Conservation (phyloP, 2,113 vertebrate genomes). For the Cryptomyrus ogoouensis region DNA sequence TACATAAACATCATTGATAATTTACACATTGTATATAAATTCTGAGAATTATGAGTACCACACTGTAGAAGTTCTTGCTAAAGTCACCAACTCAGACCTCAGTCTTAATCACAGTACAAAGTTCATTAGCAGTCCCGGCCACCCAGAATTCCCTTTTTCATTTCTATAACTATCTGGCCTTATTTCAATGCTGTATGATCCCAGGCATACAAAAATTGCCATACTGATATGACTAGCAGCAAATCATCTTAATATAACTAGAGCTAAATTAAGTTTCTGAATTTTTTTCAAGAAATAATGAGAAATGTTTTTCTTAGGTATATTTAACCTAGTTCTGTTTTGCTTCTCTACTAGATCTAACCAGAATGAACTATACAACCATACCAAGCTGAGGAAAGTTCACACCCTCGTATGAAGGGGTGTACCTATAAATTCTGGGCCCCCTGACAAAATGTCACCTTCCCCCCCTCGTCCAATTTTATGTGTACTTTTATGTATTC, state of each 20-base stretch:
- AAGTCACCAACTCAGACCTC: not conserved
- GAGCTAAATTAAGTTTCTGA: not conserved
- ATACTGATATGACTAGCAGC: not conserved
- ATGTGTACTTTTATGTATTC: not conserved
- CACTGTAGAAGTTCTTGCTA: not conserved
- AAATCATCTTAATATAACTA: not conserved
- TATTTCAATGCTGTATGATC: not conserved
- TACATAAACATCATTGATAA: not conserved
- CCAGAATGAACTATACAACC: not conserved
- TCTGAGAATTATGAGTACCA: not conserved
- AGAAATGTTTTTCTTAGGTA: not conserved
- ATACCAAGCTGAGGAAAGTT: not conserved
- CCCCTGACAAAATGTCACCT: not conserved
- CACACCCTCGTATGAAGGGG: not conserved
- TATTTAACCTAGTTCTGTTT: not conserved
- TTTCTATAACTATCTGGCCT: not conserved
- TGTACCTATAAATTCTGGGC: not conserved
- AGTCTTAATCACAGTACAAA: not conserved
- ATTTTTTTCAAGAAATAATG: not conserved
- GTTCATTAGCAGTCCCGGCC: not conserved
- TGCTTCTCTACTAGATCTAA: not conserved
- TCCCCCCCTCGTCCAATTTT: not conserved
- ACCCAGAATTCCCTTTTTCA: not conserved
- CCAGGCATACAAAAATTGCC: not conserved
- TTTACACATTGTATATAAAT: not conserved